phyloP scores from a whole-genome alignment of 2,797 vertebrate species.

The Alosa sapidissima region DNA sequence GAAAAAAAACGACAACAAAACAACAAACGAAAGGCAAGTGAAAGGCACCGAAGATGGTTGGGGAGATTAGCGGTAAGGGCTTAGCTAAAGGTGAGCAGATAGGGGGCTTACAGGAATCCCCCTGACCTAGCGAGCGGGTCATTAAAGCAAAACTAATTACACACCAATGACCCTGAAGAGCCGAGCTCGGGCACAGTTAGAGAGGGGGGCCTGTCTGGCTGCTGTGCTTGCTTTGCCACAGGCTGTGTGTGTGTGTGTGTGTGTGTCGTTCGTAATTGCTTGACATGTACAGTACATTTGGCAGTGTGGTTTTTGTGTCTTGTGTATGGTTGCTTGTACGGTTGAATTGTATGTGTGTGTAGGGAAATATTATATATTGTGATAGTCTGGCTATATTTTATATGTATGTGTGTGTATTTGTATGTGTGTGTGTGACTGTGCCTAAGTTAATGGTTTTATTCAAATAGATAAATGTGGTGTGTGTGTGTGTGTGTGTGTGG shows the following conservation, averaged over 20 bases:
- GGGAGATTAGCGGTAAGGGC: conserved; percentile 56
- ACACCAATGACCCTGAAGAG: conserved; percentile 43
- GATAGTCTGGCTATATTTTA: no score
- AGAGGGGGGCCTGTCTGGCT: not conserved
- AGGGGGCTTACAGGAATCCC: conserved; percentile 57
- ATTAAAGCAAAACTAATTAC: conserved; percentile 59
- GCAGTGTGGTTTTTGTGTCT: not conserved
- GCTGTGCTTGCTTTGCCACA: not conserved
- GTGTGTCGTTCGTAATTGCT: not conserved
- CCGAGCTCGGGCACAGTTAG: not conserved
- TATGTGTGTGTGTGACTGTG: not conserved
- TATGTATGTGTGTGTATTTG: not conserved
- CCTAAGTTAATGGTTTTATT: not conserved
- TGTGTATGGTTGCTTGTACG: no score
- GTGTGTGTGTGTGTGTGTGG: not conserved
- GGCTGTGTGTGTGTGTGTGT: not conserved
- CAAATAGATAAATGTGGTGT: not conserved
- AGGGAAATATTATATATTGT: no score
- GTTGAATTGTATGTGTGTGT: no score
- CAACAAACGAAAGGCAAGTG: not conserved
- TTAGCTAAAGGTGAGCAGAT: conserved; percentile 48
- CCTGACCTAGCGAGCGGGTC: conserved; percentile 49
- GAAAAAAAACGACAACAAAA: not conserved
- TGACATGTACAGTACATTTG: not conserved
- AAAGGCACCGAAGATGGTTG: conserved; percentile 49